Conservation (phyloP, 2,797 vertebrate genomes). For the Etheostoma nigrum region DNA sequence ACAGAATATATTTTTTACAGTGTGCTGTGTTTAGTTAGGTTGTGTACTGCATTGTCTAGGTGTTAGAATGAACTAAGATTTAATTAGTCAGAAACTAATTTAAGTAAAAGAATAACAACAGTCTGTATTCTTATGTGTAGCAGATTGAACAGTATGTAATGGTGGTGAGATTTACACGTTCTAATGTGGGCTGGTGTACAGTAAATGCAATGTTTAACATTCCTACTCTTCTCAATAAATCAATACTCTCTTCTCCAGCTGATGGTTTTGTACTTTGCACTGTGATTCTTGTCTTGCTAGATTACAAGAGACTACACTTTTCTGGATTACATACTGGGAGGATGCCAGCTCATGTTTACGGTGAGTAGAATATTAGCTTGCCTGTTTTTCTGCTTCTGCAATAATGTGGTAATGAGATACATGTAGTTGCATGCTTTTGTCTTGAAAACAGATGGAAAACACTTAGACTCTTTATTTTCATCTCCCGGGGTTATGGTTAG, state of each 20-base stretch:
- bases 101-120: not conserved
- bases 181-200: not conserved
- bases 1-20: not conserved
- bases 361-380: slow-evolving; percentile 86
- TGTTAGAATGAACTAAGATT: not conserved
- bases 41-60: not conserved
- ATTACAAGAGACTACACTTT: slow-evolving; percentile 96
- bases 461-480: slow-evolving; percentile 45
- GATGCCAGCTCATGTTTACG: slow-evolving; percentile 98
- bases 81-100: not conserved
- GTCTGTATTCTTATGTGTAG: not conserved
- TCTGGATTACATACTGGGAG: slow-evolving; percentile 97
- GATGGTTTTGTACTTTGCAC: not conserved
- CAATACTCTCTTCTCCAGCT: not conserved
- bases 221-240: not conserved
- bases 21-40: not conserved
- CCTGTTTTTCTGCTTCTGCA: slow-evolving; percentile 22
- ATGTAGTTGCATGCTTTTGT: slow-evolving; percentile 27
- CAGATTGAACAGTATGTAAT: not conserved
- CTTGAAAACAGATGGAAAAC: slow-evolving; percentile 48
- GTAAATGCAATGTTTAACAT: not conserved
- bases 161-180: too few species aligned
- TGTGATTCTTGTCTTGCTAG: slow-evolving; percentile 77
- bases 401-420: slow-evolving; percentile 46
- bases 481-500: slow-evolving; percentile 39